Evolutionary conservation across 2,888 invertebrate species (phyloP).

Genomic region (Phlogophora meticulosa): DNA sequence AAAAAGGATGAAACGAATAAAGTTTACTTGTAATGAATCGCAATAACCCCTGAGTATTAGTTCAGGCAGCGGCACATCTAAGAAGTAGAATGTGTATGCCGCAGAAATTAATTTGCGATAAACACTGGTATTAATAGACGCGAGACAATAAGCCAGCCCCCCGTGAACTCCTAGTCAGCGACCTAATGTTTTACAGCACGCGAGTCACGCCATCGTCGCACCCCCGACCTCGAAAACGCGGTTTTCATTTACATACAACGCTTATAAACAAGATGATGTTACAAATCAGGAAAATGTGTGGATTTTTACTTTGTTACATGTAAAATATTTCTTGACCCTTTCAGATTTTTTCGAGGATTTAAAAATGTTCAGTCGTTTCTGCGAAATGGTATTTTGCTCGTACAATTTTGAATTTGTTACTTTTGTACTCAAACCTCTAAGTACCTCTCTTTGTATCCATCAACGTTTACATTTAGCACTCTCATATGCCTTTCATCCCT

Average conservation of each 20-base stretch:
- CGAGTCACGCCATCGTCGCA: constrained; percentile 79
- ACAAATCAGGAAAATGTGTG: constrained; percentile 57
- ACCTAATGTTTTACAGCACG: constrained; percentile 87
- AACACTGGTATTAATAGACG: constrained; percentile 87
- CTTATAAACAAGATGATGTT: constrained; percentile 72
- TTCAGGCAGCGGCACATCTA: constrained; percentile 40
- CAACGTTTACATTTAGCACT: too few species aligned
- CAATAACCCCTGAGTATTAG: constrained; percentile 17
- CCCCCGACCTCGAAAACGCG: constrained; percentile 80
- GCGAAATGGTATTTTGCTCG: too few species aligned
- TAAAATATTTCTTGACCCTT: background rate
- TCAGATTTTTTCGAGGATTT: background rate
- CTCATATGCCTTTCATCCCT: too few species aligned
- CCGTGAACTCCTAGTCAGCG: constrained; percentile 81
- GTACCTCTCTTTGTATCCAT: too few species aligned
- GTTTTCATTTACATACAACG: constrained; percentile 81
- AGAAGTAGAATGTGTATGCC: constrained; percentile 66
- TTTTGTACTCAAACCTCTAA: background rate
- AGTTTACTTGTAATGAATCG: constrained; percentile 7
- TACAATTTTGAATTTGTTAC: too few species aligned
- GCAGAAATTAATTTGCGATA: constrained; percentile 86
- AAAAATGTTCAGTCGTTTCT: background rate
- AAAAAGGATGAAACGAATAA: constrained; percentile 9
- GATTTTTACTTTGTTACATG: constrained; percentile 12
- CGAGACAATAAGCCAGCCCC: constrained; percentile 89